Percentiles rank a stretch among this genome's conserved stretches.
Conservation (phyloP, 2,113 vertebrate species). For the Cavia aperea region DNA sequence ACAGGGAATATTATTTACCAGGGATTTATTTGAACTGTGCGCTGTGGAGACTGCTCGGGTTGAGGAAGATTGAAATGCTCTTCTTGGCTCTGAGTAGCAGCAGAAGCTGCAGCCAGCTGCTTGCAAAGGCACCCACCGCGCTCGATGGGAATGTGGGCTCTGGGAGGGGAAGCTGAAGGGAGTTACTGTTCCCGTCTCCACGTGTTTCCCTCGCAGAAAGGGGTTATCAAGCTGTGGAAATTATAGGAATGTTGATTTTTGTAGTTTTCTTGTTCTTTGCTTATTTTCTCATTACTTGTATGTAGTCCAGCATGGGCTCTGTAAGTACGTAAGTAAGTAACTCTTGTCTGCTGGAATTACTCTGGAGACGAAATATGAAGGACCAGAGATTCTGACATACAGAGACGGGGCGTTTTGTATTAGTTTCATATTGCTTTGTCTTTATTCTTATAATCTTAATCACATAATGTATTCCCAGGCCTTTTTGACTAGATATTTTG, state of each 20-base stretch:
- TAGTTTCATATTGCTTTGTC: background rate
- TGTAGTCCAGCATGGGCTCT: background rate
- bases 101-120: rapidly evolving
- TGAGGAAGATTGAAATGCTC: background rate
- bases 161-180: background rate
- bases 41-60: background rate
- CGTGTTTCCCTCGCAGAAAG: background rate
- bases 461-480: background rate
- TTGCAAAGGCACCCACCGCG: background rate
- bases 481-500: conserved; percentile 3
- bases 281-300: background rate
- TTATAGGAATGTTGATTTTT: background rate
- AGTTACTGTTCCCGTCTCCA: background rate
- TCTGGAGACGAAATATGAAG: background rate
- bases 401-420: background rate
- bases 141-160: background rate
- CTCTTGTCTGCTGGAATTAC: background rate
- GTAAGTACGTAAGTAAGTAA: background rate
- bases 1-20: background rate
- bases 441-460: conserved; percentile 26
- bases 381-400: background rate
- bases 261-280: background rate
- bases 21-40: background rate
- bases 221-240: background rate
- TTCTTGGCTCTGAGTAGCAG: background rate